A percentile compares a stretch with the other conserved stretches of the same genome.
Evolutionary conservation across 2,113 vertebrate species (phyloP).

Genomic region (Probosciger aterrimus): DNA sequence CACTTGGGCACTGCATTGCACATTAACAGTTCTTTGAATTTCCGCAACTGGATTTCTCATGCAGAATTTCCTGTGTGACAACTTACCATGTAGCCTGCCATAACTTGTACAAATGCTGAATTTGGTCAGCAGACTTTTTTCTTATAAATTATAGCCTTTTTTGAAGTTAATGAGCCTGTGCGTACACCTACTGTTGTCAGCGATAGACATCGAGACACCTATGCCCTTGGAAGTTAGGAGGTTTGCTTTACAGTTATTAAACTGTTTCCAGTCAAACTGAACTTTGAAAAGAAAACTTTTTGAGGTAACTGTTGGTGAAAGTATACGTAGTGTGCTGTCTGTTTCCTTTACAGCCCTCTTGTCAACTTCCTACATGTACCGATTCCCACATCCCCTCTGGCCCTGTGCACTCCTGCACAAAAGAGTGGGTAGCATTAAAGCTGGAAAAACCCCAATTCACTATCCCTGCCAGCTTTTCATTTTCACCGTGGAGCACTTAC

Average conservation of each 20-base stretch:
- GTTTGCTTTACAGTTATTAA: background rate
- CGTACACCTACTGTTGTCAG: background rate
- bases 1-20: background rate
- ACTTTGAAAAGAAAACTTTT: background rate
- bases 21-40: background rate
- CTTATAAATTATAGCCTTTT: background rate
- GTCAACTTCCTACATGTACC: background rate
- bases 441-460: background rate
- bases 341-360: background rate
- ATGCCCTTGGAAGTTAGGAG: background rate
- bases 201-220: background rate
- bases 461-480: fast-evolving
- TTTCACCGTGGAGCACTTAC: background rate
- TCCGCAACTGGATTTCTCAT: background rate
- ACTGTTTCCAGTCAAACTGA: background rate
- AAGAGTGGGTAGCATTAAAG: fast-evolving
- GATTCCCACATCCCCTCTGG: fast-evolving
- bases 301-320: background rate
- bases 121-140: background rate
- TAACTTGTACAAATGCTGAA: background rate
- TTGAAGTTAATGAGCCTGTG: background rate
- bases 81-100: background rate
- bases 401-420: background rate
- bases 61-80: background rate
- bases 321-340: background rate